These are phyloP conservation scores for Dioctria rufipes DNA, from an alignment of 2,888 invertebrate species.

Conservation along the genomic window DNA sequence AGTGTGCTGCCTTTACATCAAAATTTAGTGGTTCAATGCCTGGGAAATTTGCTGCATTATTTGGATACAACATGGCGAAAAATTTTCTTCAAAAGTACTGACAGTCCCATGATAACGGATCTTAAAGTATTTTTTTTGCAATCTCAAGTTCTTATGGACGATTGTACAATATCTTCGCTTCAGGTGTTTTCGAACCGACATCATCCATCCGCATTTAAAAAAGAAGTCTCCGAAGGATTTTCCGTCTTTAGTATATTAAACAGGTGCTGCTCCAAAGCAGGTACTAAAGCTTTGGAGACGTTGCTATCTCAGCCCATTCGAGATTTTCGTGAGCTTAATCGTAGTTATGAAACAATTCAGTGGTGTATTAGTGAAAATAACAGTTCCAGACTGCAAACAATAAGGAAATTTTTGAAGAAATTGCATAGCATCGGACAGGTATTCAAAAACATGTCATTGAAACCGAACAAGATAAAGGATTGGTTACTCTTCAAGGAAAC, in stretches of 20 bases:
- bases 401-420: conserved; percentile 55
- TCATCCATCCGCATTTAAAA: conserved; percentile 77
- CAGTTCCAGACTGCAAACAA: conserved; percentile 1
- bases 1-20: conserved; percentile 60
- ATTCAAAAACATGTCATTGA: conserved; percentile 55
- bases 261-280: conserved; percentile 59
- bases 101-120: conserved; percentile 57
- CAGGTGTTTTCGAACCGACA: conserved; percentile 75
- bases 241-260: conserved; percentile 59
- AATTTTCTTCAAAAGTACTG: conserved; percentile 39
- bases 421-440: conserved; percentile 54
- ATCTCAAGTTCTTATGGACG: conserved; percentile 75
- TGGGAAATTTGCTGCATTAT: conserved; percentile 60
- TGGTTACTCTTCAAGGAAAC: conserved; percentile 59
- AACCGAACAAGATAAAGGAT: conserved; percentile 54
- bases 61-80: conserved; percentile 57
- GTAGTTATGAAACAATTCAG: conserved; percentile 58
- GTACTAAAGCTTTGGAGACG: conserved; percentile 56
- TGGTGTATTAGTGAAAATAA: conserved; percentile 54
- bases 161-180: conserved; percentile 76
- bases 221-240: conserved; percentile 74
- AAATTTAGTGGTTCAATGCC: conserved; percentile 55
- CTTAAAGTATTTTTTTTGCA: conserved; percentile 69
- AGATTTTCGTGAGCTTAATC: conserved; percentile 52
- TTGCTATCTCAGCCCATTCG: conserved; percentile 59